Percentiles rank a stretch among this genome's conserved stretches.
phyloP scores from a whole-genome alignment of 2,888 invertebrate species.

The Timema podura region DNA sequence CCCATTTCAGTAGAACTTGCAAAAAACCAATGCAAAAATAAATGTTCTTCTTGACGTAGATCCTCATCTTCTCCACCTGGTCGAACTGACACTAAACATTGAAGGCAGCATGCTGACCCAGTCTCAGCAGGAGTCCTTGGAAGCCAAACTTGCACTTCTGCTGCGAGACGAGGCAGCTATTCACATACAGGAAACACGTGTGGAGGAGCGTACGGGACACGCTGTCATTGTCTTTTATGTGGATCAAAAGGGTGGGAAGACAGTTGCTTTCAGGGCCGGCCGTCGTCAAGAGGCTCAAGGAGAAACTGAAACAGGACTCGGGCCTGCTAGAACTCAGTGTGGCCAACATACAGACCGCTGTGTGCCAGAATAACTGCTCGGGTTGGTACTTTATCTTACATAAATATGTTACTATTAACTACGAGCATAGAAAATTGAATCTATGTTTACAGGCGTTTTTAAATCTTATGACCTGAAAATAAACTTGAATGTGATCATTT shows the following conservation, averaged over 20 bases:
- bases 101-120: conserved; percentile 64
- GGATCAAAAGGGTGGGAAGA: conserved; percentile 50
- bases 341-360: conserved; percentile 71
- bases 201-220: conserved; percentile 58
- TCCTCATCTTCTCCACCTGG: conserved; percentile 66
- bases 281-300: conserved; percentile 62
- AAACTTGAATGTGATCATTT: too few species aligned
- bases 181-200: conserved; percentile 51
- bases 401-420: conserved; percentile 18
- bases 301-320: conserved; percentile 65
- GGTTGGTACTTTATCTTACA: conserved; percentile 43
- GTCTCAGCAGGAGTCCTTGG: conserved; percentile 68
- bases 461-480: too few species aligned
- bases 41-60: conserved; percentile 48
- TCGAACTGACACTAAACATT: conserved; percentile 77
- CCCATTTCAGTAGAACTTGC: too few species aligned
- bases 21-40: too few species aligned
- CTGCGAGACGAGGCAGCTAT: conserved; percentile 67
- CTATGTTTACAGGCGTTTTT: neutral
- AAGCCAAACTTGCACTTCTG: conserved; percentile 75
- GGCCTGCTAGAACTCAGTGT: conserved; percentile 70
- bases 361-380: conserved; percentile 91
- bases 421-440: neutral
- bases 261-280: conserved; percentile 56
- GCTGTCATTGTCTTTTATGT: conserved; percentile 67